Evolutionary conservation across 2,888 invertebrate species (phyloP).

Genomic region (Leptinotarsa juncta): DNA sequence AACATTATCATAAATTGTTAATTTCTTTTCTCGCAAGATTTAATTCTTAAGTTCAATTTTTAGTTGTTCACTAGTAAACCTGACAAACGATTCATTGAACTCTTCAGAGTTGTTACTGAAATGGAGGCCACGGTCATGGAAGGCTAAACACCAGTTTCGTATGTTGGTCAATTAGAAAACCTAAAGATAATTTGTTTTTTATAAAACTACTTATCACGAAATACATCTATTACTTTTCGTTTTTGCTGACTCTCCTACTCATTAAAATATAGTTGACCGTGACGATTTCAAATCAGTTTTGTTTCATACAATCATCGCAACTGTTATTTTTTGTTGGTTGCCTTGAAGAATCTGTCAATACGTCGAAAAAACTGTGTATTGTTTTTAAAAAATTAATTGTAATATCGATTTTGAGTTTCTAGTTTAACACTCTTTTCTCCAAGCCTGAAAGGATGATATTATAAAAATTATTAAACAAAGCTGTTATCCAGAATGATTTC

Average conservation of each 20-base stretch:
- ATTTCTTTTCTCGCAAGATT: neutral
- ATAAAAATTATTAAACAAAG: no score
- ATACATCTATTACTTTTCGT: slow-evolving; percentile 2
- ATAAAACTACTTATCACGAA: neutral
- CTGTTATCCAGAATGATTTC: no score
- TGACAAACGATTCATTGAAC: neutral
- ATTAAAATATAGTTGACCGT: slow-evolving; percentile 7
- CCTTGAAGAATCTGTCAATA: neutral
- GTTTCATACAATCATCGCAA: neutral
- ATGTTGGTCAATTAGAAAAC: neutral
- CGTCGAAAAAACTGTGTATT: neutral
- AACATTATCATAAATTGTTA: no score
- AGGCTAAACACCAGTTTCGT: neutral
- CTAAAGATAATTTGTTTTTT: slow-evolving; percentile 12
- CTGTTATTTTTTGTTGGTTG: neutral
- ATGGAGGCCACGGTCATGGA: slow-evolving; percentile 9
- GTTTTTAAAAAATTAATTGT: neutral
- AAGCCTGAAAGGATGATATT: no score
- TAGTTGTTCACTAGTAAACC: neutral
- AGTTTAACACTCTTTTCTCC: no score
- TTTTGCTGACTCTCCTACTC: slow-evolving; percentile 6
- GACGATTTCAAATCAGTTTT: slow-evolving; percentile 11
- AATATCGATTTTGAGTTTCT: neutral
- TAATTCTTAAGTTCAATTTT: neutral
- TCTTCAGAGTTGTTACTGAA: neutral